Evolutionary conservation across 2,113 vertebrate genomes (phyloP).

Genomic region (Brachyhypopomus occidentalis): DNA sequence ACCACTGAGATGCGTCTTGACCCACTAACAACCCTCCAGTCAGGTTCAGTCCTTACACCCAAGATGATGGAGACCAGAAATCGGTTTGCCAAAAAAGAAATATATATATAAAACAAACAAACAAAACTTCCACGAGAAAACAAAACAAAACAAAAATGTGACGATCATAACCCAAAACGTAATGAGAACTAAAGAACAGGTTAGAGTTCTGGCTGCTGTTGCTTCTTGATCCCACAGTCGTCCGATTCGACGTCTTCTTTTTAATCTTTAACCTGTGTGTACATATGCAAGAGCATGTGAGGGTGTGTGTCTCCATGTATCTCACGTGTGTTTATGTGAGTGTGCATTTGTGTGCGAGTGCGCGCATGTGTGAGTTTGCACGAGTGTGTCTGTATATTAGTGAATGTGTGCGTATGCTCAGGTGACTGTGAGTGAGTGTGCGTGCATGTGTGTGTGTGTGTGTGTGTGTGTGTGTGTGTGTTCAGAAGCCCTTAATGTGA

Average conservation of each 20-base stretch:
- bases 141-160: neutral
- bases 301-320: neutral
- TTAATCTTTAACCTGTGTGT: slow-evolving; percentile 17
- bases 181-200: neutral
- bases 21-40: slow-evolving; percentile 9
- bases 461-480: slow-evolving; percentile 42
- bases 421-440: slow-evolving; percentile 9
- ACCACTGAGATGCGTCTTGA: neutral
- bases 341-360: neutral
- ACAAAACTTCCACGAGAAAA: neutral
- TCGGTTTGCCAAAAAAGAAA: neutral
- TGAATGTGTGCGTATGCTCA: slow-evolving; percentile 13
- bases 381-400: slow-evolving; percentile 24
- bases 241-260: slow-evolving; percentile 1
- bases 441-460: slow-evolving; percentile 21
- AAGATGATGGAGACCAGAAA: slow-evolving; percentile 12
- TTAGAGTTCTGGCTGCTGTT: slow-evolving; percentile 23
- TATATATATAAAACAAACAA: slow-evolving; percentile 8
- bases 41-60: slow-evolving; percentile 31
- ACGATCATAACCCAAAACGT: no score
- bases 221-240: slow-evolving; percentile 3
- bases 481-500: slow-evolving; percentile 77
- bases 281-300: neutral
- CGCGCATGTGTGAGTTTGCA: neutral
- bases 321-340: neutral